A percentile compares a stretch with the other conserved stretches of the same genome.
Evolutionary conservation across 2,888 invertebrate species (phyloP).

Genomic region (Embidobia sp.): DNA sequence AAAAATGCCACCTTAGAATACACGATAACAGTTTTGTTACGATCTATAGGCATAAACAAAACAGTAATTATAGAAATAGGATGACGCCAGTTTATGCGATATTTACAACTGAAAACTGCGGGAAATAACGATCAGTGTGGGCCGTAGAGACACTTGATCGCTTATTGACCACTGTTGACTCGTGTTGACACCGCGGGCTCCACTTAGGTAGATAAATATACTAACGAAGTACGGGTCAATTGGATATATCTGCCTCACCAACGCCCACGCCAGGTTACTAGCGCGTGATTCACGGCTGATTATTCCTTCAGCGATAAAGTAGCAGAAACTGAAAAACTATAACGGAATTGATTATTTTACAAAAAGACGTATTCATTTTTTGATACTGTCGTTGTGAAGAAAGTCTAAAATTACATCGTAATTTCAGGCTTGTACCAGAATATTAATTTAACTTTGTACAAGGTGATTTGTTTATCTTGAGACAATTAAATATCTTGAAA

Average conservation of each 20-base stretch:
- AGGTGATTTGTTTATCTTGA: too few relatives aligned
- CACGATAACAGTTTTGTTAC: background rate
- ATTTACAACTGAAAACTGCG: constrained; percentile 50
- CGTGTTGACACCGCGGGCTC: constrained; percentile 81
- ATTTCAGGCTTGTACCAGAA: too few relatives aligned
- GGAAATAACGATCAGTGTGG: constrained; percentile 73
- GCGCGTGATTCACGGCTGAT: constrained; percentile 62
- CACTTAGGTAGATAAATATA: constrained; percentile 79
- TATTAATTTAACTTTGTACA: too few relatives aligned
- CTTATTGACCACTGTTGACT: constrained; percentile 82
- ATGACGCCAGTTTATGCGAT: constrained; percentile 33
- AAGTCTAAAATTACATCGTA: too few relatives aligned
- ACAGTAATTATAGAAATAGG: constrained; percentile 5
- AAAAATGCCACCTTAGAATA: too few relatives aligned
- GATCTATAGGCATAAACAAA: too few relatives aligned
- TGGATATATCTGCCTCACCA: constrained; percentile 75
- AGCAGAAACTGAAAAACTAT: constrained; percentile 27
- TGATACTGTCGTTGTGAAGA: too few relatives aligned
- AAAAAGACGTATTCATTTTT: too few relatives aligned
- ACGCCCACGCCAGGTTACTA: constrained; percentile 74
- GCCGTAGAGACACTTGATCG: constrained; percentile 78
- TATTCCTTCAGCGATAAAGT: constrained; percentile 31
- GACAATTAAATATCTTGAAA: too few relatives aligned
- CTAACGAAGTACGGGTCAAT: constrained; percentile 77
- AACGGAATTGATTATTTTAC: too few relatives aligned